Base-by-base conservation (phyloP, 2,888 invertebrate species). In the Cremastinae sp. region DNA sequence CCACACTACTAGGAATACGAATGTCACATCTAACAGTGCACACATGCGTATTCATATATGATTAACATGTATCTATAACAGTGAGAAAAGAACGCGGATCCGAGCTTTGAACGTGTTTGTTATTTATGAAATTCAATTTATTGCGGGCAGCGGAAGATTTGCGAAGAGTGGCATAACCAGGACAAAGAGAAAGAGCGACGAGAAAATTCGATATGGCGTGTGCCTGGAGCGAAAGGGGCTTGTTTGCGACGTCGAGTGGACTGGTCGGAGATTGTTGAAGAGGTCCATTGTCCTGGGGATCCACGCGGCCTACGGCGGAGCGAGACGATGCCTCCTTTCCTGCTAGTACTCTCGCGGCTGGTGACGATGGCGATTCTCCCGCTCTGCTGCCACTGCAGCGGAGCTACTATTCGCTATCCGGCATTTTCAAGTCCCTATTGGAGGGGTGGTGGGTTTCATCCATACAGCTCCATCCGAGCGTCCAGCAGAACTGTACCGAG, bases 211-310 rank as follows among this genome's bases (percentile, higher is more conserved):
- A 43, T 70, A 65, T 62, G 53, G 54, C 45, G 70, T 68, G 77
- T 74, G 74, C 70, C 65, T 53, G 41, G 76, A 73, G 76, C 76
- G 70, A 74, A 80, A 84, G 83, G 81, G 82, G 84, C 85, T 85
- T 85, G 85, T 85, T 85, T 85, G 85, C 85, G 85, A 85, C 85
- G 84, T 85, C 84, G 81, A 85, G 85, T 84, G 81, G 80, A 79
- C 80, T 79, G 61, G 69, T 73, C 83, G 81, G 78, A 81, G 80
- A 81, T 82, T 82, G 84, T 82, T 82, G 85, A 84, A 84, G 84
- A 80, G 85, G 82, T 84, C 84, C 84, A 85, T 85, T 85, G 85
- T 81, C 80, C 81, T 74, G 68, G 78, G 80, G 80, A 14, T 62
- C 43, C 78, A 78, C 81, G 80, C 77, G 81, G 81, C 45, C 82